These are phyloP conservation scores for Cavia aperea DNA, from an alignment of 2,113 vertebrate genomes.

Conservation along the genomic window DNA sequence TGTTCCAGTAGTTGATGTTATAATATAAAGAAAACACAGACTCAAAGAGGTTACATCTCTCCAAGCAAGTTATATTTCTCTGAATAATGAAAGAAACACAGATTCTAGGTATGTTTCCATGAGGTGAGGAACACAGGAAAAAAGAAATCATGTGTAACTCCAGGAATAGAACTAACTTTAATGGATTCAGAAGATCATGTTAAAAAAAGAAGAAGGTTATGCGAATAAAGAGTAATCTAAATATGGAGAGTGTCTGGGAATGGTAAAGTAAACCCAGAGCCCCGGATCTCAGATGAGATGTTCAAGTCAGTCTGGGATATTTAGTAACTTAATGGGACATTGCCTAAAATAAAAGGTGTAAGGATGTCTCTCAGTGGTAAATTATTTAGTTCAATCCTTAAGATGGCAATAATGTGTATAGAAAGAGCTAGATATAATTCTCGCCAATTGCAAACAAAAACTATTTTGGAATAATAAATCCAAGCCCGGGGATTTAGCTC, in stretches of 20 bases:
- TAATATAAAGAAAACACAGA: background rate
- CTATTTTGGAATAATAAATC: background rate
- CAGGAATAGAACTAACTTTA: background rate
- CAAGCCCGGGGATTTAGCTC: background rate
- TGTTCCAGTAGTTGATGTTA: too few species aligned
- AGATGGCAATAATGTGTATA: background rate
- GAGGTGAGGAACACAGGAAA: background rate
- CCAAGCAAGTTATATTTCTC: background rate
- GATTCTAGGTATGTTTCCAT: background rate
- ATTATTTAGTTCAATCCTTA: background rate
- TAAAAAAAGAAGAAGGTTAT: background rate
- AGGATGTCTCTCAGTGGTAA: background rate
- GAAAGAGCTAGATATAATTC: background rate
- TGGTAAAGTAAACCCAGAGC: background rate
- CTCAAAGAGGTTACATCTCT: background rate
- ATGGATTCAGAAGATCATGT: background rate
- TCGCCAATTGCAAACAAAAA: background rate
- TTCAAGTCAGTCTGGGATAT: background rate
- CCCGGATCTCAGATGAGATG: background rate
- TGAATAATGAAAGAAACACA: background rate
- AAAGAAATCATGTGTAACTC: too few species aligned
- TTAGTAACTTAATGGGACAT: background rate
- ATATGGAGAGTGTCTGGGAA: rapidly evolving
- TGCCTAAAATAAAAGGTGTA: background rate
- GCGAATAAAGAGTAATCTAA: background rate